These are phyloP conservation scores for Leiothrix lutea DNA, from an alignment of 2,113 vertebrate species.

Conservation along the genomic window DNA sequence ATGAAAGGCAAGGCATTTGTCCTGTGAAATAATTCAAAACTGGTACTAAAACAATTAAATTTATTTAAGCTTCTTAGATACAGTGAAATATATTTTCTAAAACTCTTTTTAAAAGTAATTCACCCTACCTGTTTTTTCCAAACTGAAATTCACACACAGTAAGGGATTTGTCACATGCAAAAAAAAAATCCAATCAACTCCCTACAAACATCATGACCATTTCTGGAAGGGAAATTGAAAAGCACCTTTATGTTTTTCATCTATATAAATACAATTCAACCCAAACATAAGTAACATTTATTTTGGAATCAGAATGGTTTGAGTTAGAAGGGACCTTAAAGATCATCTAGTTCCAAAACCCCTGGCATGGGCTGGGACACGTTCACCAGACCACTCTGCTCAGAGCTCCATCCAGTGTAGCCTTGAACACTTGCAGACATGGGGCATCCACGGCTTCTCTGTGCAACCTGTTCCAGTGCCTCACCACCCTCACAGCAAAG, in stretches of 20 bases:
- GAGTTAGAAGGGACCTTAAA: not conserved
- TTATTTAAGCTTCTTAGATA: not conserved
- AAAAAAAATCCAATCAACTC: slow-evolving; percentile 83
- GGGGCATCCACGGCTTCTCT: not conserved
- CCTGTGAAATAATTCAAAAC: slow-evolving; percentile 62
- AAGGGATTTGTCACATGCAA: slow-evolving; percentile 75
- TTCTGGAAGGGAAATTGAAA: slow-evolving; percentile 66
- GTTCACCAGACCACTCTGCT: not conserved
- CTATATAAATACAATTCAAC: not conserved
- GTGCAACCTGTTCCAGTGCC: not conserved
- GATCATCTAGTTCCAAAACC: not conserved
- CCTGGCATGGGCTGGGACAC: not conserved
- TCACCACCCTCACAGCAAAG: not conserved
- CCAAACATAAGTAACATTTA: not conserved
- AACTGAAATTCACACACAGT: slow-evolving; percentile 84
- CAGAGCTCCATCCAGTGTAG: not conserved
- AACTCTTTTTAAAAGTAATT: not conserved
- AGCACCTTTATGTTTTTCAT: not conserved
- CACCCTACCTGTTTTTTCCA: slow-evolving; percentile 80
- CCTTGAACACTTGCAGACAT: not conserved
- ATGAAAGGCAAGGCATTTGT: slow-evolving; percentile 80
- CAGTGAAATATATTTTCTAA: not conserved
- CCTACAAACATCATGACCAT: slow-evolving; percentile 80
- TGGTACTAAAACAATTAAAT: not conserved
- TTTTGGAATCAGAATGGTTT: not conserved